Conservation (phyloP, 2,888 invertebrate genomes). For the Mycalesis mineus region DNA sequence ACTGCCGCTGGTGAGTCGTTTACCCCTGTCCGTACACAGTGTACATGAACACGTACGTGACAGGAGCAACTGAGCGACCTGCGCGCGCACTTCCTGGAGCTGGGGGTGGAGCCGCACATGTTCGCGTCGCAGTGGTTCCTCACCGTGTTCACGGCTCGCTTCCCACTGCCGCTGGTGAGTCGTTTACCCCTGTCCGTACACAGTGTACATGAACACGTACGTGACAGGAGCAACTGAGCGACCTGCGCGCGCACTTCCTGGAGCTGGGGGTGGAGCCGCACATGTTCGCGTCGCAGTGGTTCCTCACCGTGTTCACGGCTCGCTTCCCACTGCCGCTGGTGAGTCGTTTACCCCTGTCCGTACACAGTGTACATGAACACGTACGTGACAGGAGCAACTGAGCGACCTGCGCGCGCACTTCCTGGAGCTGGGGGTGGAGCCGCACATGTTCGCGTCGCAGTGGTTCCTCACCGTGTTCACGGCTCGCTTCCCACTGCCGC, state of each 20-base stretch:
- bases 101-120: constrained; percentile 97
- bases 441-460: constrained; percentile 99
- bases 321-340: constrained; percentile 97
- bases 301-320: constrained; percentile 99
- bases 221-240: constrained; percentile 88
- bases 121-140: constrained; percentile 99
- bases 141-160: constrained; percentile 99
- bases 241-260: constrained; percentile 88
- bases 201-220: no score
- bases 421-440: constrained; percentile 89
- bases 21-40: no score
- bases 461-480: constrained; percentile 99
- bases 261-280: constrained; percentile 94
- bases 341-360: no score
- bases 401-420: constrained; percentile 90
- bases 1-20: constrained; percentile 92
- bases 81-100: constrained; percentile 88
- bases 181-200: no score
- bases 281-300: constrained; percentile 99
- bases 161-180: constrained; percentile 96
- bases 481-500: constrained; percentile 96
- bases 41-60: no score
- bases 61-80: constrained; percentile 88
- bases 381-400: no score
- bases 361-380: no score